Base-by-base conservation (phyloP, 1,140 invertebrate species). In the Penaeus japonicus region DNA sequence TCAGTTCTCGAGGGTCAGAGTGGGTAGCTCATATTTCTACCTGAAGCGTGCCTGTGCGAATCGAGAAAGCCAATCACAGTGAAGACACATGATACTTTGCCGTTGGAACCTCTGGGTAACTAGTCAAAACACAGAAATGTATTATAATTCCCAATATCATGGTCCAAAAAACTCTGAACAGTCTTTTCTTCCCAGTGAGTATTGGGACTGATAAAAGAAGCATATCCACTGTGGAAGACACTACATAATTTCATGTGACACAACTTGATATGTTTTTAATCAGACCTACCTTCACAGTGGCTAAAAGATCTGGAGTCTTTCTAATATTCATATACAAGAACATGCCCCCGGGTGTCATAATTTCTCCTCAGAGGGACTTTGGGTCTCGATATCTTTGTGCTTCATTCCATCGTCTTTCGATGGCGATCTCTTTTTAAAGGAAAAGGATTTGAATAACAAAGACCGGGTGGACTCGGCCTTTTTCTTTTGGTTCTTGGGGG, bases 381-480 rank as follows among this genome's bases (percentile, higher is more conserved):
- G 77, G 18, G 87, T 77, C 54, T 80, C 82, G 39, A 35, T 39
- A 53, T 84, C 75, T 70, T 75, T 89, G 32, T 79, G 81, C 65
- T 59, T 81, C 53, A 86, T 47, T 24, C 32, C 81, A 22, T 86
- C 89, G 53, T 87, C 89, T 84, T 87, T 83, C 22, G 70, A 54
- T 17, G 85, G 84, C 62, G 78, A 86, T 78, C 84, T 87, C 57
- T 83, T 84, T 62, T 79, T 82, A 65, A 90, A 80, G 12, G 87
- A 89, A 62, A 89, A 86, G 20, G 89, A 80, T 53, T 91, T 88
- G 81, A 89, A 84, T 24, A 89, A n/a, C 32, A 89, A 81, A 47
- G 82, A 77, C 62, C 82, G 62, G 4, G 87, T 54, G 15, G 83
- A 89, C 30, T 89, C 87, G n/a, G 70, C 57, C 27, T 85, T 79